These are phyloP conservation scores for Brachyopa scutellaris DNA, from an alignment of 2,888 invertebrate genomes.

Conservation along the genomic window DNA sequence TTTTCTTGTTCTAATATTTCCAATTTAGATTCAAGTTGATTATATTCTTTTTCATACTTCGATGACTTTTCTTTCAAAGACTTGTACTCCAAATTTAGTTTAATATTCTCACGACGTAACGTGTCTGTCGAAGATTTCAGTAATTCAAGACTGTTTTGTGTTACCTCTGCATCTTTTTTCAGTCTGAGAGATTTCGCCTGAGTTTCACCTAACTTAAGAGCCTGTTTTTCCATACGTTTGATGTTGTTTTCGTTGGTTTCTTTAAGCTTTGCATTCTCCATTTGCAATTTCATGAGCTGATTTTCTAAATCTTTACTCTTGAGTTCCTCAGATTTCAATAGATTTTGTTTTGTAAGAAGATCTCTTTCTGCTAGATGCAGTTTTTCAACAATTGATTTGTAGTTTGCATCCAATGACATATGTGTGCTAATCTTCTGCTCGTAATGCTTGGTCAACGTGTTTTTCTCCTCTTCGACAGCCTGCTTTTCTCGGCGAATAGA, in stretches of 20 bases:
- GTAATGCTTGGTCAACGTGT: constrained; percentile 58
- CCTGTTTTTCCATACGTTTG: constrained; percentile 76
- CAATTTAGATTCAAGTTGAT: constrained; percentile 72
- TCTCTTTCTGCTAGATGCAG: constrained; percentile 72
- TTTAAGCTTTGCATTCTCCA: constrained; percentile 73
- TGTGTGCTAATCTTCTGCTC: constrained; percentile 64
- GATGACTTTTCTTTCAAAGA: constrained; percentile 73
- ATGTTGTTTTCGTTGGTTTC: constrained; percentile 66
- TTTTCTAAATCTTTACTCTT: constrained; percentile 63
- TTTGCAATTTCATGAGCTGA: constrained; percentile 55
- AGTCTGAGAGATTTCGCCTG: constrained; percentile 74
- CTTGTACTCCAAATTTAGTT: constrained; percentile 72
- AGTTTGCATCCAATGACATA: constrained; percentile 60
- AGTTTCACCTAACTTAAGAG: constrained; percentile 75
- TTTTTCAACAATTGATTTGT: constrained; percentile 70
- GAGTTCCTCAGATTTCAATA: constrained; percentile 70
- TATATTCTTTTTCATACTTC: constrained; percentile 70
- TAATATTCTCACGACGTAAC: constrained; percentile 72
- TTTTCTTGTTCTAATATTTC: constrained; percentile 72
- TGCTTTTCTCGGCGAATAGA: constrained; percentile 74
- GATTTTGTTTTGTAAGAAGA: constrained; percentile 68
- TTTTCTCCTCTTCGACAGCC: constrained; percentile 67
- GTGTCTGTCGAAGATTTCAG: constrained; percentile 57
- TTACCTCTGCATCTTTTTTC: constrained; percentile 74
- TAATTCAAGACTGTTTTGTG: constrained; percentile 62